Evolutionary conservation across 2,113 vertebrate genomes (phyloP), one percentile per base, ranked within the genome.

Genomic region (Podiceps cristatus): DNA sequence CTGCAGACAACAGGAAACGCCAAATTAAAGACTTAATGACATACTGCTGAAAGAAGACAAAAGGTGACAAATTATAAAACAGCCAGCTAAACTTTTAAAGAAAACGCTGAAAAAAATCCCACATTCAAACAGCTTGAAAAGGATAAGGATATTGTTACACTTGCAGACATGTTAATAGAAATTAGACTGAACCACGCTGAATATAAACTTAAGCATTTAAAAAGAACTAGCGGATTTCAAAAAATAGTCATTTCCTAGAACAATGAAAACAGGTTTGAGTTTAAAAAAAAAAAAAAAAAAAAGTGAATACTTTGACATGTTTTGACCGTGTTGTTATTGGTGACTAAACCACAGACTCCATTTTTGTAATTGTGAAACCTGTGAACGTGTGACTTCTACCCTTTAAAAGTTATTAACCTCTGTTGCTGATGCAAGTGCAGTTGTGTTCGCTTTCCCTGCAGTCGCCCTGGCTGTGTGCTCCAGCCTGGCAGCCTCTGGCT

Each of bases 1-100:
- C 93, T 94, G 95, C 98, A 98, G 96, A 97, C 97, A 96, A 98
- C 98, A 98, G 98, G 98, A 98, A 98, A 98, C 91, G 12, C 98
- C 97, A 98, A 98, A 98, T 98, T 98, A 98, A 98, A 98, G 97
- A 97, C 97, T 96, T 97, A 98, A 97, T 98, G 98, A 97, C 98
- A 97, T 95, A 96, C 96, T 96, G 83, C 94, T 97, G 97, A 98
- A 98, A 98, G 95, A 97, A 98, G 95, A 98, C 96, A 98, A 98
- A 98, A 98, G 97, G 96, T 97, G 97, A 97, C 98, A 97, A 98
- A 98, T 98, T 98, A 98, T 97, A 98, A 98, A 98, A 96, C 97
- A 97, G 93, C 74, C 88, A 82, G 68, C 91, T 97, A 96, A 97
- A 93, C 76, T 95, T 92, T 91, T 74, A 91, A 96, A 95, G 86